Conservation (phyloP, 2,113 vertebrate species). For the Vanacampus margaritifer region DNA sequence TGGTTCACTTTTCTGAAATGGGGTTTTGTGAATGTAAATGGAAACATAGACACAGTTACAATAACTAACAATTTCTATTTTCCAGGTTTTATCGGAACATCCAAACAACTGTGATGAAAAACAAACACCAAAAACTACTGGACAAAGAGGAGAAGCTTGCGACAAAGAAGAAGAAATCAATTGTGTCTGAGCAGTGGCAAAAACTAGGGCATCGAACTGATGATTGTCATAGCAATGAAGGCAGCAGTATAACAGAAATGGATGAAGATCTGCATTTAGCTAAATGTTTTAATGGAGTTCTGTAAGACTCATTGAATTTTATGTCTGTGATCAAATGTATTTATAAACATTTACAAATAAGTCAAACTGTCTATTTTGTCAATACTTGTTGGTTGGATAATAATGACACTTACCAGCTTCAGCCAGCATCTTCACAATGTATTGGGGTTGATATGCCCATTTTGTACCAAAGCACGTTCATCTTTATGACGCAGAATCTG, state of each 20-base stretch:
- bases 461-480: no score
- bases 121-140: neutral
- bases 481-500: no score
- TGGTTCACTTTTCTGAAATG: neutral
- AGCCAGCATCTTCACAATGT: no score
- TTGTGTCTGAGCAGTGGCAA: constrained; percentile 62
- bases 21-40: neutral
- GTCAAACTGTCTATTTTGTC: neutral
- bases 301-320: neutral
- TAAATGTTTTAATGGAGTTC: constrained; percentile 6
- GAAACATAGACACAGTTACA: neutral
- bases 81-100: constrained; percentile 80
- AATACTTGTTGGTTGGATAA: no score
- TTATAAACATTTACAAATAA: neutral
- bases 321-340: neutral
- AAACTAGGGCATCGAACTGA: constrained; percentile 46
- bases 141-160: neutral
- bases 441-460: no score
- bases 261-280: constrained; percentile 45
- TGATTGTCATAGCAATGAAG: constrained; percentile 18
- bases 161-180: neutral
- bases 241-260: constrained; percentile 17
- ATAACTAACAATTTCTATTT: neutral
- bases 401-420: no score
- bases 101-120: constrained; percentile 64